Base-by-base conservation (phyloP, 2,113 vertebrate genomes). In the Ophthalmolycus amberensis region DNA sequence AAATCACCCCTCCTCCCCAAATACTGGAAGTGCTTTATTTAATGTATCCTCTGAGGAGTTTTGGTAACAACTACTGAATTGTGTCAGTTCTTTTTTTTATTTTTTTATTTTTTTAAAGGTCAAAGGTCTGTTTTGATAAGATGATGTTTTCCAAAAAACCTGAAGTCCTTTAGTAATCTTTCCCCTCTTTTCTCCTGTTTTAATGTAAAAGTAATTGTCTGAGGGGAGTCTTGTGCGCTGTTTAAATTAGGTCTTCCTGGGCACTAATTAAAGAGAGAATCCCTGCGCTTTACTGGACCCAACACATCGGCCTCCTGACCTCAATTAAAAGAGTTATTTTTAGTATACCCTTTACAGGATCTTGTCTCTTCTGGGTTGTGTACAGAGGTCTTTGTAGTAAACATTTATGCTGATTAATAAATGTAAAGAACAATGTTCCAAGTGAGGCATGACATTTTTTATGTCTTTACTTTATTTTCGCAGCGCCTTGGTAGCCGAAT, bases 271-370 rank as follows among this genome's bases (percentile, higher is more conserved):
- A 95, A 90, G 88, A 92, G 89, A 93, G 87, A 90, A 93, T 93
- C 91, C 71, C 90, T 44, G 90, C 85, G 91, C 93, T 94, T 94
- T 93, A 85, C 88, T 83, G 84, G 92, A 94, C 94, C 90, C 90
- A 89, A 85, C 90, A 87, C 85, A 65, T 37, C 38, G 82, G 91
- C 93, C 94, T 85, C 87, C 87, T 90, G 92, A 95, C 93, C 94
- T 95, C 95, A 95, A 95, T 96, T 96, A 95, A 89, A 90, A 56
- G 56, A 84, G 88, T 91, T 95, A 95, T 96, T 95, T 96, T 94
- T 94, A 95, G 95, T 75, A 68, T 86, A 72, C 52, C 20, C 81
- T 75, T 78, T 79, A 71, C 70, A 87, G 76, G 81, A 66, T 83
- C 84, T 85, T 82, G 42, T 90, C 65, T 91, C 85, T 20, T 84